A percentile compares a stretch with the other conserved stretches of the same genome.
phyloP scores from a whole-genome alignment of 2,888 invertebrate genomes.

The Mythimna impura region DNA sequence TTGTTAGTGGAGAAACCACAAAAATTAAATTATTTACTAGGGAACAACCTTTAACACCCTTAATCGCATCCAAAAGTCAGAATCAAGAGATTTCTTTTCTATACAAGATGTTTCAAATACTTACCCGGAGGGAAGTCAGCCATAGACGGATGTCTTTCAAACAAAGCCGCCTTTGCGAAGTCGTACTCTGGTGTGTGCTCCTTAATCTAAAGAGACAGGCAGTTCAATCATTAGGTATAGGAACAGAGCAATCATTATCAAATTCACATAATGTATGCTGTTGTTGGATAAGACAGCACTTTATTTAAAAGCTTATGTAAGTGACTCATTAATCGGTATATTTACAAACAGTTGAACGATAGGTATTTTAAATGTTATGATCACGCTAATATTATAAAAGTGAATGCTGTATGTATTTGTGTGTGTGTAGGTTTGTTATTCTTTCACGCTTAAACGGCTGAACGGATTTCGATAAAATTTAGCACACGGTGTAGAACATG shows the following conservation, averaged over 20 bases:
- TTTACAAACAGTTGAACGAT: not conserved
- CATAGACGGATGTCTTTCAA: conserved; percentile 93
- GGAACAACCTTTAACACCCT: no score
- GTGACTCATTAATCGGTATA: not conserved
- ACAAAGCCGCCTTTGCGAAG: conserved; percentile 92
- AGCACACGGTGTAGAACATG: no score
- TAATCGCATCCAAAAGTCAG: no score
- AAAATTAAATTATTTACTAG: no score
- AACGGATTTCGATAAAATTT: no score
- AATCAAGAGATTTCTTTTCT: no score
- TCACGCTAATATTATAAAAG: not conserved
- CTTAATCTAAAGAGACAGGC: conserved; percentile 85
- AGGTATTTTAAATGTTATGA: not conserved
- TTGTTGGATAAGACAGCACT: conserved; percentile 14
- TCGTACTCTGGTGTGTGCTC: conserved; percentile 89
- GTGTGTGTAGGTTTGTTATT: no score
- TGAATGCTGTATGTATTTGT: no score
- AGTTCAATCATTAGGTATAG: conserved; percentile 24
- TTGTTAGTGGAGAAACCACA: no score
- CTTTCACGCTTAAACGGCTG: no score
- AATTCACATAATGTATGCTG: conserved; percentile 5
- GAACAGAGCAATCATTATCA: conserved; percentile 20
- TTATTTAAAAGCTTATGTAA: conserved; percentile 6
- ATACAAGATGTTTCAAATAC: conserved; percentile 11
- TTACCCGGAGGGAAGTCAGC: conserved; percentile 92